Evolutionary conservation across 2,888 invertebrate genomes (phyloP), one percentile per base, ranked within the genome.

Genomic region (Andrena bicolor): DNA sequence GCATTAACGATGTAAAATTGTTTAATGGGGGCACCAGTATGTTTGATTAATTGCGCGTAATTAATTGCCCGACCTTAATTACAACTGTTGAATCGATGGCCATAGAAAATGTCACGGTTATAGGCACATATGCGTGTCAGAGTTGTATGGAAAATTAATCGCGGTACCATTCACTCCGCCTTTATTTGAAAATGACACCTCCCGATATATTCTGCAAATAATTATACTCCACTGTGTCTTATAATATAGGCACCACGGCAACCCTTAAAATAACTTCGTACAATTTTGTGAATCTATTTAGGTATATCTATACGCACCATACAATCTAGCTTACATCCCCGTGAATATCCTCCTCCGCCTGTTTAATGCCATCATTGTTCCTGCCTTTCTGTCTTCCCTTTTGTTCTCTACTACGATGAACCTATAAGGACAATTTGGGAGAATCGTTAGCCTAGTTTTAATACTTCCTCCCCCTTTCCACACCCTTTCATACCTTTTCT

Each of bases 361-460:
- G 28, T 30, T 51, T 20, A 53, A 76, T 30, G 8, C 16, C 30
- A 0, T 6, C 32, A 51, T 72, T 76, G 23, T 82, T 26, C 58
- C 16, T 26, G 5, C 16, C n/a, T 65, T 20, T 23, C 8, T 49
- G 60, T 30, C 49, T 1, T 48, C 51, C 13, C 60, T 64, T 73
- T 64, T 72, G 48, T 66, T 26, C 53, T 20, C n/a, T 26, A 51
- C 72, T 48, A 69, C 35, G 72, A 80, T 32, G n/a, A 60, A 80
- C 60, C 64, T 32, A 71, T 71, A 65, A 65, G 35, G 41, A 64
- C 58, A 70, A 30, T 70, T 70, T 48, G 49, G 35, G 64, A 23
- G 73, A 69, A 74, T 82, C 73, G 72, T 82, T 82, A 82, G 69
- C 73, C 69, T 26, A 70, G 68, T 77, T 82, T 73, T 66, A 82